A percentile compares a stretch with the other conserved stretches of the same genome.
These are phyloP conservation scores for Laupala kohalensis DNA, from an alignment of 1,140 invertebrate species.

Conservation along the genomic window DNA sequence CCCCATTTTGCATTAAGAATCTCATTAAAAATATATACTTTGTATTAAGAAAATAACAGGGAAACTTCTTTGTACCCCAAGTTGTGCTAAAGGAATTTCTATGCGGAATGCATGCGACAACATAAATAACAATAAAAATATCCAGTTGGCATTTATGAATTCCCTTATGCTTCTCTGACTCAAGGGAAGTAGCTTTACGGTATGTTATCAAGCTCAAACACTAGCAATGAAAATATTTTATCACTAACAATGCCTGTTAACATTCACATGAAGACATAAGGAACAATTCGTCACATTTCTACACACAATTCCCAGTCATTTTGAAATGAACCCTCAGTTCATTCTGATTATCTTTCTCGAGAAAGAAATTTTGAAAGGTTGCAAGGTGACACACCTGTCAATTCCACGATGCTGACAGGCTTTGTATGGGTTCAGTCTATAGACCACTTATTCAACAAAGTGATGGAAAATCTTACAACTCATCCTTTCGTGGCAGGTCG, in stretches of 20 bases:
- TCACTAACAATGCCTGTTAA: neutral
- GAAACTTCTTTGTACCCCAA: neutral
- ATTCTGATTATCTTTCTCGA: neutral
- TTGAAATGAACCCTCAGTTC: neutral
- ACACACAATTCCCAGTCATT: neutral
- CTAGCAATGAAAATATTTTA: neutral
- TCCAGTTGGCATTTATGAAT: neutral
- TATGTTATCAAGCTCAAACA: neutral
- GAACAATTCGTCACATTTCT: neutral
- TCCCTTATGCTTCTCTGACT: neutral
- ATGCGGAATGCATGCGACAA: neutral
- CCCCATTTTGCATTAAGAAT: neutral
- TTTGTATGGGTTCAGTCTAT: neutral
- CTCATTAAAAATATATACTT: neutral
- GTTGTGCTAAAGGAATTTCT: neutral
- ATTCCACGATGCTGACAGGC: neutral
- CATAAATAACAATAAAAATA: neutral
- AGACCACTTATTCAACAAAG: neutral
- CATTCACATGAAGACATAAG: neutral
- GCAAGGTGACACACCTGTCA: neutral
- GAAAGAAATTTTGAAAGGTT: neutral
- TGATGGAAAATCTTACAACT: slow-evolving; percentile 33
- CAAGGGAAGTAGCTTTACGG: neutral
- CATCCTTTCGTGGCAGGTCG: slow-evolving; percentile 48
- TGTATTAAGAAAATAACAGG: neutral